Base-by-base conservation (phyloP, 1,140 invertebrate species). In the Coptotermes formosanus region DNA sequence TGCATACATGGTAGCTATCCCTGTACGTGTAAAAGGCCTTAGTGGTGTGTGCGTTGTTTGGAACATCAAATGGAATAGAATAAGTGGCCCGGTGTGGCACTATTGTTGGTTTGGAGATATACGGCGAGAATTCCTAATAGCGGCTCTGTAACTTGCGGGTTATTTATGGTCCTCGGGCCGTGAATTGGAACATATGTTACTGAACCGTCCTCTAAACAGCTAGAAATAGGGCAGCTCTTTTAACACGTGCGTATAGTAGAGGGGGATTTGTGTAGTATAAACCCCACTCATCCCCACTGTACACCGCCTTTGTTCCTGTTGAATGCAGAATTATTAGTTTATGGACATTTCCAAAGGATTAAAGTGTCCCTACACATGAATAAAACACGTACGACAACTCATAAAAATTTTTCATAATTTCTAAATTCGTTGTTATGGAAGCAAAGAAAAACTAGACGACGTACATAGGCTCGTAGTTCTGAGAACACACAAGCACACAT, bases 361-460 rank as follows among this genome's bases (percentile, higher is more conserved):
- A 19, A 23, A 75, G n/a, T 30, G 30, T 30, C 25, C 3, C 25
- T n/a, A n/a, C n/a, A 75, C 4, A 30, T 12, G n/a, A 30, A 30
- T 75, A 75, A 30, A 14, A 64, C 59, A 64, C 21, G 19, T 64
- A 75, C n/a, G 64, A n/a, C 25, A 75, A 75, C 64, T 30, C 64
- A 75, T 75, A 75, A 75, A n/a, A 75, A 30, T 75, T 75, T 75
- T 75, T 75, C 64, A 75, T 75, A 25, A 75, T 75, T 75, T 75
- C 64, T 6, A 30, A 75, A 75, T 75, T 75, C 9, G 64, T 30
- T 75, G n/a, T 75, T 75, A 75, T 21, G 59, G 12, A 64, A 59
- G 21, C 55, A 59, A 59, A 59, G 21, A 2, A 59, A 59, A 59
- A 2, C 14, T 7, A 59, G 3, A 59, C 21, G 21, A 59, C 21